Evolutionary conservation across 2,888 invertebrate genomes (phyloP).

Genomic region (Cremastobaeus sp.): DNA sequence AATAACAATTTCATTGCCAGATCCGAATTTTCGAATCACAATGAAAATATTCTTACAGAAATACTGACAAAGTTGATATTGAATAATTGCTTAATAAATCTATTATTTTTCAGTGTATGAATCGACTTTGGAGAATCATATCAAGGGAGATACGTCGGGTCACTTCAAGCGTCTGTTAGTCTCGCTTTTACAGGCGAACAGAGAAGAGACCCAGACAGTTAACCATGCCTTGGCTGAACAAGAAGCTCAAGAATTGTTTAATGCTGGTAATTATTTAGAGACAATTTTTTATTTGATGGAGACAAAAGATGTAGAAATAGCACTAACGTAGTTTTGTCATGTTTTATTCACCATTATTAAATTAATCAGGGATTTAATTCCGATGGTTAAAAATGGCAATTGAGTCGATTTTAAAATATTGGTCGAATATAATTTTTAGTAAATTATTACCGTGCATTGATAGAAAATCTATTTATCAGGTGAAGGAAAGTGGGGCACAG

Average conservation of each 20-base stretch:
- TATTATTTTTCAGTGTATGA: conserved; percentile 83
- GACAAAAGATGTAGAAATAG: no score
- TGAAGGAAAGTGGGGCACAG: conserved; percentile 93
- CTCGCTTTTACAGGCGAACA: conserved; percentile 91
- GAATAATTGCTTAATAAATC: neutral
- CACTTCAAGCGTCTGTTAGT: conserved; percentile 95
- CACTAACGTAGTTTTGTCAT: no score
- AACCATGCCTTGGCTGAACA: conserved; percentile 89
- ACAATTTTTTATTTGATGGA: no score
- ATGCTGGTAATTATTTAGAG: conserved; percentile 80
- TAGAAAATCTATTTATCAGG: conserved; percentile 71
- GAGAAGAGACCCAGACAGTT: conserved; percentile 92
- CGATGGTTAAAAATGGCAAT: no score
- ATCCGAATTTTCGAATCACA: no score
- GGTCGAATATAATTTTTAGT: conserved; percentile 2
- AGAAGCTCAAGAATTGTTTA: conserved; percentile 88
- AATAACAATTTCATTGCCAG: no score
- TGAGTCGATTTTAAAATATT: no score
- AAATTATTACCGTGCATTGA: neutral
- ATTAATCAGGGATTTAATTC: no score
- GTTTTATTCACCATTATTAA: no score
- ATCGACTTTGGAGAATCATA: conserved; percentile 88
- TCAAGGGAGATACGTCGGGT: conserved; percentile 96
- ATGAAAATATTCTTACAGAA: no score
- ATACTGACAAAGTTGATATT: no score